Evolutionary conservation across 2,888 invertebrate species (phyloP).

Genomic region (Drosophila affinis): DNA sequence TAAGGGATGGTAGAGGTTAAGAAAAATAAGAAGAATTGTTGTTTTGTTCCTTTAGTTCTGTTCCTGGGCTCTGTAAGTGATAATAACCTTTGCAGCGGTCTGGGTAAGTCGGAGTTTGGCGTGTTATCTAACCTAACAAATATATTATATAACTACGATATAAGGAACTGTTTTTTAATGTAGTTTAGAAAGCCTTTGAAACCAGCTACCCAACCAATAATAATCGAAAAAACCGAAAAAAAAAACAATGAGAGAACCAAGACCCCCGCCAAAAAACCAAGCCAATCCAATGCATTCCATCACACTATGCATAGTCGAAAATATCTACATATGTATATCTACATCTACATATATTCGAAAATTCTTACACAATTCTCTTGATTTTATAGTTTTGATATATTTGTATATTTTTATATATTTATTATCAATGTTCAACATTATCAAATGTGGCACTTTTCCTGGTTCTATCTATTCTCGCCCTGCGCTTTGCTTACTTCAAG

Average conservation of each 20-base stretch:
- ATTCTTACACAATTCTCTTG: constrained; percentile 17
- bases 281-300: constrained; percentile 32
- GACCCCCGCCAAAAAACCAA: constrained; percentile 19
- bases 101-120: constrained; percentile 71
- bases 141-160: constrained; percentile 51
- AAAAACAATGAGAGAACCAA: constrained; percentile 14
- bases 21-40: not conserved
- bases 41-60: constrained; percentile 26
- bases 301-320: constrained; percentile 7
- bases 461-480: constrained; percentile 23
- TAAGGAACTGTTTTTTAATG: constrained; percentile 57
- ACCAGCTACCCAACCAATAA: constrained; percentile 58
- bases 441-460: constrained; percentile 33
- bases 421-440: constrained; percentile 16
- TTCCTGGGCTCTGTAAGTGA: constrained; percentile 53
- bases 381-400: constrained; percentile 11
- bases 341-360: not conserved
- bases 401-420: constrained; percentile 9
- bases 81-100: constrained; percentile 59
- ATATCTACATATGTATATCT: not conserved
- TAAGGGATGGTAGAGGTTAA: too few relatives aligned
- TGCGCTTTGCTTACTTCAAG: constrained; percentile 47
- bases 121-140: constrained; percentile 53
- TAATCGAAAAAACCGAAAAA: not conserved
- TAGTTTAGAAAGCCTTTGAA: constrained; percentile 70